Evolutionary conservation across 2,797 vertebrate genomes (phyloP), one percentile per base, ranked within the genome.

Genomic region (Danio tinwini): DNA sequence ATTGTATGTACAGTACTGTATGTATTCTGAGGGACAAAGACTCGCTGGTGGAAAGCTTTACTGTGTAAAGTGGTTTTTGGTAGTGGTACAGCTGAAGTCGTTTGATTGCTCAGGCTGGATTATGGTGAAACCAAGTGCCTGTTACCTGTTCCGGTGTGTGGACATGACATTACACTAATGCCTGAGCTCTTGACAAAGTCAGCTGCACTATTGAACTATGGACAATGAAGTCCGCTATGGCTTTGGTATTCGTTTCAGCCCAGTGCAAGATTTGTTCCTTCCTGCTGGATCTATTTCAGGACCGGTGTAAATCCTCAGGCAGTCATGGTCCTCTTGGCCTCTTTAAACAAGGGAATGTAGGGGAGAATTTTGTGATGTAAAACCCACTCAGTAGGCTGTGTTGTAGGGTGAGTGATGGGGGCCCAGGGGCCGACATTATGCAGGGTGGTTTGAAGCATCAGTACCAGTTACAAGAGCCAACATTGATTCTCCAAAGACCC

Each of bases 121-220:
- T 80, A 84, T 82, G 81, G 29, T 6, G 61, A 82, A 80, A 75
- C 67, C 40, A 78, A 56, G 63, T 80, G 81, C 83, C 86, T 88
- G 74, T 78, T 83, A 68, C 85, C 70, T 47, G 81, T 86, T 92
- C 86, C 68, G 5, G 19, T 83, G 80, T 73, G 75, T 89, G 84
- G 82, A 77, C 83, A 87, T 74, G 82, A 85, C 74, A 84, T 86
- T 86, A 75, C 39, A 77, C 64, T 78, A 75, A 76, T 61, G 67
- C 83, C 67, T 61, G 50, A 59, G 62, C 64, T 67, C 56, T 77
- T 72, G 64, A n/a, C 12, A 59, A 81, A 78, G 42, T 50, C 21
- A 67, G 75, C 67, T 59, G 72, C 59, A 78, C 45, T 74, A 75
- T 62, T 72, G 64, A 82, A 78, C 21, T 39, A 56, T 74, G 50